These are phyloP conservation scores for Anguilla marmorata DNA, from an alignment of 2,797 vertebrate species.

Conservation along the genomic window DNA sequence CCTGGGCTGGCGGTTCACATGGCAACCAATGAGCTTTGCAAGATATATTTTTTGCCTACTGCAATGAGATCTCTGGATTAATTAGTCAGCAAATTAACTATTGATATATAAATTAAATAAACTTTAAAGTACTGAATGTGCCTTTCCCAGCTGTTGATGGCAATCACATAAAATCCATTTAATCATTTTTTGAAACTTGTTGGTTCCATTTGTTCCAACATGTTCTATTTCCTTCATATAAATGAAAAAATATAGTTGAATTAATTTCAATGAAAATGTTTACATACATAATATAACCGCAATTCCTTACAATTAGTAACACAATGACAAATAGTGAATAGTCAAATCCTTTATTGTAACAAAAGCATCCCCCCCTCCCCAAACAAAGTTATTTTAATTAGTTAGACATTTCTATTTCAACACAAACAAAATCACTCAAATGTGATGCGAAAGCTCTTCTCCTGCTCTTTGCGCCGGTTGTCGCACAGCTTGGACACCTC, in stretches of 20 bases:
- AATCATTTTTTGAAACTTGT: background rate
- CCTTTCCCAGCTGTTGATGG: background rate
- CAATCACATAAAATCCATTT: background rate
- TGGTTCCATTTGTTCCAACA: background rate
- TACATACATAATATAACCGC: background rate
- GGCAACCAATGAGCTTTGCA: constrained; percentile 37
- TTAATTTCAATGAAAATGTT: background rate
- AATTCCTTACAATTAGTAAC: background rate
- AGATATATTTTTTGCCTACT: background rate
- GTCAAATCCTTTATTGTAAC: constrained; percentile 37
- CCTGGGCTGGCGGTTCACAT: constrained; percentile 38
- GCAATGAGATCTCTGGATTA: background rate
- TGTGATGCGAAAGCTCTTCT: constrained; percentile 76
- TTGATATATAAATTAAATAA: background rate
- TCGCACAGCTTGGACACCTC: constrained; percentile 73
- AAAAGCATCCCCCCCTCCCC: constrained; percentile 7
- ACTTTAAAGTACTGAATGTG: background rate
- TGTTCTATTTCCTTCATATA: background rate
- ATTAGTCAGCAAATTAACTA: background rate
- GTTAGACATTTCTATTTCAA: constrained; percentile 1
- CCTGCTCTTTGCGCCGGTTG: constrained; percentile 89
- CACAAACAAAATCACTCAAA: constrained; percentile 72
- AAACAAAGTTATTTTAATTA: background rate
- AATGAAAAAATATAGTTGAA: background rate
- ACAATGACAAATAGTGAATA: constrained; percentile 14